Conservation (phyloP, 2,888 invertebrate genomes). For the Mythimna albipuncta region DNA sequence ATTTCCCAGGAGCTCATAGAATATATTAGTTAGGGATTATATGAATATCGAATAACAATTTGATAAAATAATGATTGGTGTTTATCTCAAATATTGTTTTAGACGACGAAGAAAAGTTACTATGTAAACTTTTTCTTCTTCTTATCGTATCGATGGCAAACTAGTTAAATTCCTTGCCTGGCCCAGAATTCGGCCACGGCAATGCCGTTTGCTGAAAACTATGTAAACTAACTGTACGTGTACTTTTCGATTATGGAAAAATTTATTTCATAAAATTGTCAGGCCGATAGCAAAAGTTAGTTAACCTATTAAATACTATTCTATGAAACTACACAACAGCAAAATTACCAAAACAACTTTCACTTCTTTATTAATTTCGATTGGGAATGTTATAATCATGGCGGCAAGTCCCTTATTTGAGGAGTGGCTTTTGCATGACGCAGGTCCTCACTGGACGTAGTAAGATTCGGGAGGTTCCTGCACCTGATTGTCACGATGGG, state of each 20-base stretch:
- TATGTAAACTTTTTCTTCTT: not conserved
- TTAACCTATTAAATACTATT: not conserved
- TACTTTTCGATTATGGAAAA: not conserved
- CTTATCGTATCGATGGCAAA: too few relatives aligned
- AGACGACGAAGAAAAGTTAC: not conserved
- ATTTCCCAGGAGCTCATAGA: conserved; percentile 28
- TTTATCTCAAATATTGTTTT: not conserved
- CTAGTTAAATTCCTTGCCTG: too few relatives aligned
- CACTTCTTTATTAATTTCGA: too few relatives aligned
- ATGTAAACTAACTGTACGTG: not conserved
- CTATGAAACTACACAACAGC: too few relatives aligned
- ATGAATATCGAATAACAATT: conserved; percentile 10
- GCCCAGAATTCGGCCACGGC: too few relatives aligned
- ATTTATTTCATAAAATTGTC: not conserved
- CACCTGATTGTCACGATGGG: not conserved
- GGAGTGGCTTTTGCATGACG: too few relatives aligned
- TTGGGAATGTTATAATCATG: too few relatives aligned
- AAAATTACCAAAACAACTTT: too few relatives aligned
- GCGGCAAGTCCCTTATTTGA: too few relatives aligned
- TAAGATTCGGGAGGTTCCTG: too few relatives aligned
- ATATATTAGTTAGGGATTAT: conserved; percentile 11
- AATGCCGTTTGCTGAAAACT: too few relatives aligned
- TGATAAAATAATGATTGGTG: not conserved
- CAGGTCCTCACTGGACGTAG: too few relatives aligned
- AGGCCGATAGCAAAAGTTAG: not conserved